phyloP scores from a whole-genome alignment of 2,113 vertebrate species.

The Panurus biarmicus region DNA sequence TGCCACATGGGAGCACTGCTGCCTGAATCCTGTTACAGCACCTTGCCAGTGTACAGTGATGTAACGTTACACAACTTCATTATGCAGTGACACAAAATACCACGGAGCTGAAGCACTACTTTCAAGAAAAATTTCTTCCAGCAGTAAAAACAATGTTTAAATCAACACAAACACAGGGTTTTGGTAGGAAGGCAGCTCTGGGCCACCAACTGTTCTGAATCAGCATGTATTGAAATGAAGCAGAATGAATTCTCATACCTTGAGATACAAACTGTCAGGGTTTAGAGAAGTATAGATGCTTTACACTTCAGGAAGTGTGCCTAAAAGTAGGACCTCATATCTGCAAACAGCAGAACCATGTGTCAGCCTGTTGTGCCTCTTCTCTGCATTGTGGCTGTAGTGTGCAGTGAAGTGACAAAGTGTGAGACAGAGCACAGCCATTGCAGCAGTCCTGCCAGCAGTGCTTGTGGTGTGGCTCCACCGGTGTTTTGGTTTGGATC shows the following conservation, averaged over 20 bases:
- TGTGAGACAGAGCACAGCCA: neutral
- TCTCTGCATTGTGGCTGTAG: neutral
- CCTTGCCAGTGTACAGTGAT: neutral
- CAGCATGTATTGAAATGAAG: neutral
- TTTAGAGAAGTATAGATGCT: neutral
- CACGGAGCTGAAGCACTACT: neutral
- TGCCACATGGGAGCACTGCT: neutral
- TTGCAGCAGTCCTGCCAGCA: neutral
- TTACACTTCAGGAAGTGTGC: neutral
- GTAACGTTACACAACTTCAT: neutral
- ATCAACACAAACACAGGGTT: neutral
- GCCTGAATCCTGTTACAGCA: neutral
- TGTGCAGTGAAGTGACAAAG: neutral
- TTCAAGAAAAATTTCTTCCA: neutral
- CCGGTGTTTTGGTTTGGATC: neutral
- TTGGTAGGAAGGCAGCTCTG: neutral
- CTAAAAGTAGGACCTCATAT: neutral
- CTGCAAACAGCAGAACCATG: neutral
- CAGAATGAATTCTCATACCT: neutral
- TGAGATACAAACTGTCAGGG: neutral
- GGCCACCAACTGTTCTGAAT: neutral
- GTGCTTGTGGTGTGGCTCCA: accelerated
- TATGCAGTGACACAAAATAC: slow-evolving; percentile 1
- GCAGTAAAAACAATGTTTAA: neutral
- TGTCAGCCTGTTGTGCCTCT: neutral